Conservation (phyloP, 2,113 vertebrate species). For the Uropsilus gracilis region DNA sequence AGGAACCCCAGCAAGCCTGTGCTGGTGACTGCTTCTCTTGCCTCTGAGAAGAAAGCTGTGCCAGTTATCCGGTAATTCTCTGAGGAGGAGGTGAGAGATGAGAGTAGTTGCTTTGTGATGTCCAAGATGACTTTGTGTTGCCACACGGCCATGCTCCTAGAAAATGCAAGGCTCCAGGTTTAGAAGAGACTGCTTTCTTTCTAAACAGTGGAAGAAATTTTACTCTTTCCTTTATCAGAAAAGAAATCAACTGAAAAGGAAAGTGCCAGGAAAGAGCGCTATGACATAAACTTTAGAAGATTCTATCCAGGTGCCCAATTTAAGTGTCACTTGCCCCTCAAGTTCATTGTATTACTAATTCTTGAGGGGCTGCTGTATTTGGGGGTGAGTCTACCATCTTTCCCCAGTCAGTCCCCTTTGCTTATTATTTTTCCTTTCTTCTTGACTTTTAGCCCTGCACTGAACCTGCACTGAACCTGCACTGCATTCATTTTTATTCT, state of each 20-base stretch:
- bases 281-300: neutral
- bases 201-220: neutral
- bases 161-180: neutral
- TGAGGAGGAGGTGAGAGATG: constrained; percentile 70
- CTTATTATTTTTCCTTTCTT: neutral
- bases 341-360: neutral
- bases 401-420: neutral
- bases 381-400: neutral
- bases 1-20: neutral
- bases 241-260: neutral
- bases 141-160: constrained; percentile 71
- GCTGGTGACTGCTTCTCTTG: constrained; percentile 29
- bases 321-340: neutral
- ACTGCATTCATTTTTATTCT: neutral
- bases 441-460: neutral
- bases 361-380: neutral
- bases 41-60: constrained; percentile 79
- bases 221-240: neutral
- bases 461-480: no score
- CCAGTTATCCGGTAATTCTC: constrained; percentile 72
- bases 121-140: constrained; percentile 41
- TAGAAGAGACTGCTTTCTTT: neutral
- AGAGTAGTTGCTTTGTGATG: constrained; percentile 48
- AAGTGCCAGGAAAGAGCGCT: neutral
- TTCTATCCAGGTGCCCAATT: neutral